These are phyloP conservation scores for Scrobipalpa costella DNA, from an alignment of 2,888 invertebrate species.

Conservation along the genomic window DNA sequence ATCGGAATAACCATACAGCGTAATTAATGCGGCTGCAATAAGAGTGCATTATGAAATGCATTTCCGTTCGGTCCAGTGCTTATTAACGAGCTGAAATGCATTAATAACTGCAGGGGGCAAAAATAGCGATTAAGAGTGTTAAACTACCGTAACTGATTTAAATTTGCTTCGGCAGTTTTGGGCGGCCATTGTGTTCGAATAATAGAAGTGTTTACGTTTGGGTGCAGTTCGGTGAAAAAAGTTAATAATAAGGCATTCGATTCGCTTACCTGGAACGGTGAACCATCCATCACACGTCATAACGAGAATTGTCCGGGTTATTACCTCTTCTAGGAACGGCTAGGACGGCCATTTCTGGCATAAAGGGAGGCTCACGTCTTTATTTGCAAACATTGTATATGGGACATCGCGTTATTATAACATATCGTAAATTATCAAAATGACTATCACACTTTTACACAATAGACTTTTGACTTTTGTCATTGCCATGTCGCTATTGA, in stretches of 20 bases:
- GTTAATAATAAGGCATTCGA: constrained; percentile 57
- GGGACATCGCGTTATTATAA: constrained; percentile 37
- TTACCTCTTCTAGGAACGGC: constrained; percentile 57
- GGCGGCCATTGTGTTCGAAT: constrained; percentile 65
- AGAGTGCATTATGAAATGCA: constrained; percentile 56
- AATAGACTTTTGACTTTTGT: constrained; percentile 37
- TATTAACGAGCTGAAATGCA: constrained; percentile 45
- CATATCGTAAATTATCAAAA: constrained; percentile 44
- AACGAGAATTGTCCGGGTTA: constrained; percentile 68
- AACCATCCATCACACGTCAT: constrained; percentile 72
- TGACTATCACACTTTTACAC: constrained; percentile 27
- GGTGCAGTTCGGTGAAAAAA: constrained; percentile 52
- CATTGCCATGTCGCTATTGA: constrained; percentile 21
- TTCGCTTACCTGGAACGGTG: constrained; percentile 62
- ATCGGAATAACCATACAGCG: constrained; percentile 60
- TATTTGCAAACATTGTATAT: constrained; percentile 72
- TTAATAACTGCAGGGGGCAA: constrained; percentile 72
- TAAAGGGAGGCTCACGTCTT: constrained; percentile 61
- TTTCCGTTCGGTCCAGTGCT: constrained; percentile 68
- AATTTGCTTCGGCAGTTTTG: constrained; percentile 70
- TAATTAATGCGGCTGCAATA: constrained; percentile 64
- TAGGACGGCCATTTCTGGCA: constrained; percentile 48
- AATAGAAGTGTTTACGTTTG: constrained; percentile 77
- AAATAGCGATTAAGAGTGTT: constrained; percentile 76
- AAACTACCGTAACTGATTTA: constrained; percentile 76